Percentiles rank a stretch among this genome's conserved stretches.
These are phyloP conservation scores for Drosophila emarginata DNA, from an alignment of 2,888 invertebrate species.

Conservation along the genomic window DNA sequence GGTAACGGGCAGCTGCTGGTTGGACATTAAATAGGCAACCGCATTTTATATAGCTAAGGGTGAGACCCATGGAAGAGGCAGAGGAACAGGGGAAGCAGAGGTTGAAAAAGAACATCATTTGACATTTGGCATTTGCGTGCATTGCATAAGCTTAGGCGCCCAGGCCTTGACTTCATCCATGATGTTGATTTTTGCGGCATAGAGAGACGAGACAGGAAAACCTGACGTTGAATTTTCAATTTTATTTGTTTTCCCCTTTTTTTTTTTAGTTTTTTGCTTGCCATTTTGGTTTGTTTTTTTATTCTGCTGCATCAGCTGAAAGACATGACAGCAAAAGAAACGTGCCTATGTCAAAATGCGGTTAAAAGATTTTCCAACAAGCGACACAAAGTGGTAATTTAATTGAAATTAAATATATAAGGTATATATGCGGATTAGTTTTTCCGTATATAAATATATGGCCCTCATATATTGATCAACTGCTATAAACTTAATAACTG, in stretches of 20 bases:
- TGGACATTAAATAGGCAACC: conserved; percentile 54
- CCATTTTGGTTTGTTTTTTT: too few species aligned
- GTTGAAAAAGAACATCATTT: conserved; percentile 30
- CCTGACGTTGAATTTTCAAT: conserved; percentile 56
- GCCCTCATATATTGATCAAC: too few species aligned
- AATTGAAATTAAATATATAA: background rate
- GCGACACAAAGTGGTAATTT: conserved; percentile 15
- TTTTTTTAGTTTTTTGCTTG: conserved; percentile 25
- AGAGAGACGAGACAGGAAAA: conserved; percentile 24
- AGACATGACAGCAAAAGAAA: conserved; percentile 60
- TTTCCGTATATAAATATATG: background rate
- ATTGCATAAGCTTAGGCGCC: conserved; percentile 43
- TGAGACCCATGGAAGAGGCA: too few species aligned
- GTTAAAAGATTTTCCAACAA: conserved; percentile 43
- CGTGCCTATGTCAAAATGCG: conserved; percentile 70
- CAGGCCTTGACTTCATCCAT: conserved; percentile 40
- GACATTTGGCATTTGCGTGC: conserved; percentile 62
- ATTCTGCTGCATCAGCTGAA: conserved; percentile 67
- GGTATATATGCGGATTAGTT: background rate
- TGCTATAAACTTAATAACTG: too few species aligned
- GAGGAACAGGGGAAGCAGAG: too few species aligned
- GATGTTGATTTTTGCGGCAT: conserved; percentile 69
- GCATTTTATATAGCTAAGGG: conserved; percentile 24
- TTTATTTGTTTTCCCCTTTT: conserved; percentile 47
- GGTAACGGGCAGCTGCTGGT: conserved; percentile 26